phyloP scores from a whole-genome alignment of 2,113 vertebrate species.

The Bettongia penicillata region DNA sequence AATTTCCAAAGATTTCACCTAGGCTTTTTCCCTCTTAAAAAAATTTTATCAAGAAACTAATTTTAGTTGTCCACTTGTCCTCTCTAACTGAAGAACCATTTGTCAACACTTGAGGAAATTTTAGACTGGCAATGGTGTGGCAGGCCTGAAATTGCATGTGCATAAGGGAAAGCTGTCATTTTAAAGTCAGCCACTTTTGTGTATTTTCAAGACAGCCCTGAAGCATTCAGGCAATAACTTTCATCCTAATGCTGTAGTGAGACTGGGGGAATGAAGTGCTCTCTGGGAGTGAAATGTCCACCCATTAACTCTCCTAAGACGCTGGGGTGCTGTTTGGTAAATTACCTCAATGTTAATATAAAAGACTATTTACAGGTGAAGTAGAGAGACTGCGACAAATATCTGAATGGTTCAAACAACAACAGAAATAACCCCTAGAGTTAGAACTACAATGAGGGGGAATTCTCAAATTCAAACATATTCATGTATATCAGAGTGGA shows the following conservation, averaged over 20 bases:
- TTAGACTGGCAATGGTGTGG: constrained; percentile 1
- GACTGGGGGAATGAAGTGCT: constrained; percentile 18
- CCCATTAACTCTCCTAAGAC: constrained; percentile 43
- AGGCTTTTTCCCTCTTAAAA: constrained; percentile 36
- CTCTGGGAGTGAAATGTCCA: constrained; percentile 32
- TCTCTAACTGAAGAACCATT: not conserved
- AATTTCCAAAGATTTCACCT: constrained; percentile 18
- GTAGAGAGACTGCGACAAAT: constrained; percentile 22
- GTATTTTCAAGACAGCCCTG: not conserved
- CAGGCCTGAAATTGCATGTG: constrained; percentile 4
- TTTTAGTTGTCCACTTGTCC: constrained; percentile 1
- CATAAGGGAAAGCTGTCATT: not conserved
- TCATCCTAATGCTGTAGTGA: not conserved
- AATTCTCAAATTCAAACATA: not conserved
- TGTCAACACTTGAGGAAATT: not conserved
- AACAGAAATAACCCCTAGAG: constrained; percentile 7
- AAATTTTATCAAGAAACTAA: constrained; percentile 37
- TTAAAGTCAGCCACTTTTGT: not conserved
- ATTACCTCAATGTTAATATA: constrained; percentile 15
- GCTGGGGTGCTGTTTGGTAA: constrained; percentile 11
- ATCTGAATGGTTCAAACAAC: not conserved
- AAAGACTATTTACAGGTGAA: constrained; percentile 41
- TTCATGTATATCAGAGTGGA: not conserved
- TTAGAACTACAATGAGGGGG: not conserved
- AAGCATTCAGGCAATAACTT: constrained; percentile 4